Evolutionary conservation across 1,140 invertebrate species (phyloP).

Genomic region (Pentalonia nigronervosa): DNA sequence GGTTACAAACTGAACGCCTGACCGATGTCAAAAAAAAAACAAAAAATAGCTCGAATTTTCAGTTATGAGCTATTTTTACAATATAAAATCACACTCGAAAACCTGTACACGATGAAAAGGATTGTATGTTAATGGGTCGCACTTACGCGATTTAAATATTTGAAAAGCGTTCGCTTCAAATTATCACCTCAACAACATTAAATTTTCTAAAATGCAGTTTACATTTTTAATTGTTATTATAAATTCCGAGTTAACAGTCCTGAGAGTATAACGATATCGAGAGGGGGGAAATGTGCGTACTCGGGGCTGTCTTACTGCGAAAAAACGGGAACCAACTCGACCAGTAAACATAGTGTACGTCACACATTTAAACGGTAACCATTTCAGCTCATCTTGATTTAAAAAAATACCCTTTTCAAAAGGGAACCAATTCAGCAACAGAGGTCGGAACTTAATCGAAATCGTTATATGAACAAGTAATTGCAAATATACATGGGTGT

Average conservation of each 20-base stretch:
- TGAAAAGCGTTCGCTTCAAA: too few species aligned
- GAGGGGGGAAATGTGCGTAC: too few species aligned
- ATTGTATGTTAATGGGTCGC: too few species aligned
- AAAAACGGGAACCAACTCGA: too few species aligned
- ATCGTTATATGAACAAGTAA: neutral
- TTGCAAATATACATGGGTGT: neutral
- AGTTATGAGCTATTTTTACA: neutral
- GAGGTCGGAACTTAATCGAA: neutral
- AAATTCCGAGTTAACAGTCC: neutral
- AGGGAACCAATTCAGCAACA: too few species aligned
- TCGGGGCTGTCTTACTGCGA: too few species aligned
- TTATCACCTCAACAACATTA: neutral
- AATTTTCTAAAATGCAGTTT: neutral
- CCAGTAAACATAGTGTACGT: too few species aligned
- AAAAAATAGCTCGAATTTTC: neutral
- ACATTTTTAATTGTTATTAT: neutral
- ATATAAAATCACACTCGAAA: neutral
- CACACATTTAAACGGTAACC: neutral
- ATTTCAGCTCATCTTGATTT: neutral
- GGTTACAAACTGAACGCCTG: too few species aligned
- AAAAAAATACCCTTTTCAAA: too few species aligned
- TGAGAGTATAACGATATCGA: neutral
- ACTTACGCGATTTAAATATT: too few species aligned
- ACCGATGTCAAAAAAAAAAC: neutral
- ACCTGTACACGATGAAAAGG: neutral